Evolutionary conservation across 2,888 invertebrate genomes (phyloP).

Genomic region (Minunthozetes semirufus): DNA sequence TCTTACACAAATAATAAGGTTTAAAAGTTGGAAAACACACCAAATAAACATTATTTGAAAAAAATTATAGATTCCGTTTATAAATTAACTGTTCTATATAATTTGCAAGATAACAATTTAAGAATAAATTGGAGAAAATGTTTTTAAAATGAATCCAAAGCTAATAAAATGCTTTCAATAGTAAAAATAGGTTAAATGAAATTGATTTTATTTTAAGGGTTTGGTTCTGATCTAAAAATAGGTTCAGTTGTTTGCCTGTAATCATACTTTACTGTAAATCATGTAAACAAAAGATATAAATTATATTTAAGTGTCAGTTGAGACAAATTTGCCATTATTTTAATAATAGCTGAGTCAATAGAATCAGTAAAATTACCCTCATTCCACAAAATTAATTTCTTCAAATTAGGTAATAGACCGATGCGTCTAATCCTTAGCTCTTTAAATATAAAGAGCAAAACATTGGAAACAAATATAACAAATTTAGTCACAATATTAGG

Average conservation of each 20-base stretch:
- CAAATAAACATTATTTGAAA: no score
- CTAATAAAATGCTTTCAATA: no score
- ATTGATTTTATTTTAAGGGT: not conserved
- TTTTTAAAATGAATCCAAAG: no score
- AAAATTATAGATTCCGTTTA: no score
- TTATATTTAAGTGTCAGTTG: not conserved
- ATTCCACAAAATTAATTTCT: not conserved
- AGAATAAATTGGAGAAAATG: no score
- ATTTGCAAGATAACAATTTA: no score
- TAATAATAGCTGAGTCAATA: not conserved
- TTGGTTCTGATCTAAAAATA: not conserved
- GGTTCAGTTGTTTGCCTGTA: not conserved
- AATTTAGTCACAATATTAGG: not conserved
- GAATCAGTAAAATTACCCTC: not conserved
- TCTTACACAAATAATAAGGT: no score
- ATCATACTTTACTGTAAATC: conserved; percentile 13
- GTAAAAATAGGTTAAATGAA: not conserved
- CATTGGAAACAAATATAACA: not conserved
- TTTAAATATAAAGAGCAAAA: no score
- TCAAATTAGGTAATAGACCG: not conserved
- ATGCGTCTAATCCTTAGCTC: not conserved
- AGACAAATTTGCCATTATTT: not conserved
- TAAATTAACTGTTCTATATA: no score
- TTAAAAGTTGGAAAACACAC: no score
- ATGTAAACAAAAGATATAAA: conserved; percentile 12